Base-by-base conservation (phyloP, 37 sponge, comb jelly and placozoan species). In the Geodia barretti region DNA sequence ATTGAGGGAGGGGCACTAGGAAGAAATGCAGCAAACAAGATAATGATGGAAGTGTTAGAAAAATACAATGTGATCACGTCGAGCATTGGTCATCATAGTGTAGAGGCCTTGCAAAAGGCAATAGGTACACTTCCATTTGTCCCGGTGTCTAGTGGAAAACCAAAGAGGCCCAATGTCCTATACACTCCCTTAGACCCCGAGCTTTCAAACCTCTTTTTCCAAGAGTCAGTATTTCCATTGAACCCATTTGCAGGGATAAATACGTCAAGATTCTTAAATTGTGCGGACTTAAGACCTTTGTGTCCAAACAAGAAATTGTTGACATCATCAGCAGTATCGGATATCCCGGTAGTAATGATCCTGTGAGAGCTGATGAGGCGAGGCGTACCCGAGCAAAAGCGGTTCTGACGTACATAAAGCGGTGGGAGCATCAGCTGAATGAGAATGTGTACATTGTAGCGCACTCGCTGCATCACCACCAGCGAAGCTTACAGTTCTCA, bases 171-270 rank as follows among this genome's bases (percentile, higher is more conserved):
- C 54, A 47, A 47, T 14, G 14, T 14, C 14, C 54, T 47, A 17
- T 47, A 61, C 63, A 32, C 75, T 76, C 88, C 88, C 29, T 43
- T 26, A 4, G 41, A 70, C 68, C 1, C 21, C 33, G 72, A 31
- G 3, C 60, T 81, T 21, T 3, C 3, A 31, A 35, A 39, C 39
- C 70, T 88, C 31, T 88, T 32, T 64, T 66, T 62, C 24, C 70
- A 62, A 24, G 88, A 88, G 42, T 30, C 39, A n/a, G 88, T 88
- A 36, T 88, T 88, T 77, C 88, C 88, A 32, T 1, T 5, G 1
- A 43, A 39, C 26, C 82, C 83, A 33, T 88, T 79, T 47, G 7
- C 54, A 47, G 7, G 14, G 54, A 14, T 17, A 7, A 47, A 47
- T 47, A 14, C 14, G 11, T 47, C 54, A 47, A 14, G 7, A 47